These are phyloP conservation scores for Coelopa frigida DNA, from an alignment of 1,140 invertebrate species.

Conservation along the genomic window DNA sequence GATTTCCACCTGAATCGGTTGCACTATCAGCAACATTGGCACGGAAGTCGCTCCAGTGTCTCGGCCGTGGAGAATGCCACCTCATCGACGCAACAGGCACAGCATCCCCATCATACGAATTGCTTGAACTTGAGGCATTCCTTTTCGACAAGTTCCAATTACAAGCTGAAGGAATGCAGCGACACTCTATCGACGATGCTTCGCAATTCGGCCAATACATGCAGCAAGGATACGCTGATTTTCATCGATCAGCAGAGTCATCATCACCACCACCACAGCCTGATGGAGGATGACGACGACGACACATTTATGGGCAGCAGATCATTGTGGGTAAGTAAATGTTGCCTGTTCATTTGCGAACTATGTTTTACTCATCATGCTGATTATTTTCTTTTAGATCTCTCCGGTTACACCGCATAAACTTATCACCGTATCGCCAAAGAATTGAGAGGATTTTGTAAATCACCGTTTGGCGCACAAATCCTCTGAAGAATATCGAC, in stretches of 20 bases:
- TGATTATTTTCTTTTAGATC: slow-evolving; percentile 22
- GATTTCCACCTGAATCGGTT: slow-evolving; percentile 16
- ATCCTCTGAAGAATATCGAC: not conserved
- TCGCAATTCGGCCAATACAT: slow-evolving; percentile 37
- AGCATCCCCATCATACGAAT: slow-evolving; percentile 21
- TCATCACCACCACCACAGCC: slow-evolving; percentile 28
- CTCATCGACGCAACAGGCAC: slow-evolving; percentile 15
- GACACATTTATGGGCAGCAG: slow-evolving; percentile 30
- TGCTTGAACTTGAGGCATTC: slow-evolving; percentile 29
- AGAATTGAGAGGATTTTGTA: slow-evolving; percentile 27
- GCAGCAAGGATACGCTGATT: slow-evolving; percentile 40
- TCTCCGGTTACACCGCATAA: slow-evolving; percentile 45
- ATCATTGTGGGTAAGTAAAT: slow-evolving; percentile 31
- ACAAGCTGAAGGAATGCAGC: slow-evolving; percentile 30
- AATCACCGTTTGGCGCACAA: too few species aligned
- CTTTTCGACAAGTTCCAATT: slow-evolving; percentile 40
- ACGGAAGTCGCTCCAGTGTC: slow-evolving; percentile 33
- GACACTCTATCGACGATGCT: slow-evolving; percentile 32
- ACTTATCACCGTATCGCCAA: slow-evolving; percentile 44
- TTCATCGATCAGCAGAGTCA: slow-evolving; percentile 39
- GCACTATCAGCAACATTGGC: slow-evolving; percentile 20
- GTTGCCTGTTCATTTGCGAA: not conserved
- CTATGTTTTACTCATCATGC: not conserved
- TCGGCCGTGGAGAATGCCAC: slow-evolving; percentile 29
- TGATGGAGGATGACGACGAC: slow-evolving; percentile 36